phyloP scores from a whole-genome alignment of 2,888 invertebrate genomes.

The Hipparchia semele region DNA sequence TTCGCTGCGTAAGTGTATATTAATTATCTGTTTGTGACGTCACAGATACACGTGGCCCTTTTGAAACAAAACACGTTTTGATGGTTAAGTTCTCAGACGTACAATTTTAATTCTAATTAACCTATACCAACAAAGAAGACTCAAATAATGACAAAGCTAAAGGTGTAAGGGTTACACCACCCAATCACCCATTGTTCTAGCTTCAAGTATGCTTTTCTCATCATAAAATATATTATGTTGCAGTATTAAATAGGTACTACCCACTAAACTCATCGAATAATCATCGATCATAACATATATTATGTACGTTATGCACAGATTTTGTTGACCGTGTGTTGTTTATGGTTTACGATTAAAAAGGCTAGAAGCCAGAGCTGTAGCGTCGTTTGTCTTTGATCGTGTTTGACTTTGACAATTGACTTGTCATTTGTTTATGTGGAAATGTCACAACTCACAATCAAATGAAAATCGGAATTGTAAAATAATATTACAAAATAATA shows the following conservation, averaged over 20 bases:
- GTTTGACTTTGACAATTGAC: neutral
- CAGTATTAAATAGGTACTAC: too few species aligned
- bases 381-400: neutral
- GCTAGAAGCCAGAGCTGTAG: neutral
- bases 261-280: too few species aligned
- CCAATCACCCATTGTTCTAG: too few species aligned
- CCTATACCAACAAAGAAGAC: too few species aligned
- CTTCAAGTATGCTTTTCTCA: too few species aligned
- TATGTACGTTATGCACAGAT: too few species aligned
- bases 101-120: too few species aligned
- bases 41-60: neutral
- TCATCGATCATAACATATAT: too few species aligned
- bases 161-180: too few species aligned
- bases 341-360: neutral
- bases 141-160: too few species aligned
- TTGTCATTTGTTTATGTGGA: neutral
- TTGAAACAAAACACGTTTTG: neutral
- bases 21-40: neutral
- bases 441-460: conserved; percentile 6
- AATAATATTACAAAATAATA: neutral
- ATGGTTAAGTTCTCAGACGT: neutral
- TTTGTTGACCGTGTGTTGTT: too few species aligned
- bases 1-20: neutral
- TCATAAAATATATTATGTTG: too few species aligned
- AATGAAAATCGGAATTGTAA: neutral